phyloP scores from a whole-genome alignment of 2,113 vertebrate genomes.

The Cyanistes caeruleus region DNA sequence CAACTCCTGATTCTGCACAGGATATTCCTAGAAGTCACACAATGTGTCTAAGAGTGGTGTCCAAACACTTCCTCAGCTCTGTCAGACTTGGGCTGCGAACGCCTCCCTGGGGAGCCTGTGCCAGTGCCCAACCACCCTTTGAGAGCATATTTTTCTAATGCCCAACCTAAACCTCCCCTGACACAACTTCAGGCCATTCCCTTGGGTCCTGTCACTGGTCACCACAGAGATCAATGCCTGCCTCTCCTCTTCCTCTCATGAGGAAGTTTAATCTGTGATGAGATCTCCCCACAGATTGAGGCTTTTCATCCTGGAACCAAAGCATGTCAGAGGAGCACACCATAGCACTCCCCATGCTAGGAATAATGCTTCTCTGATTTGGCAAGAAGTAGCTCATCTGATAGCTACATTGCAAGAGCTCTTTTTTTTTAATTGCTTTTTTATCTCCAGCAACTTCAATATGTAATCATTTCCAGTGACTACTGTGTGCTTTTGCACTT shows the following conservation, averaged over 20 bases:
- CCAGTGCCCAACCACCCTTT: background rate
- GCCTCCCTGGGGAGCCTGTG: background rate
- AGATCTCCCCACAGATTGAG: background rate
- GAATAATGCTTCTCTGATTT: background rate
- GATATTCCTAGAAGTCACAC: background rate
- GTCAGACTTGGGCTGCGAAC: background rate
- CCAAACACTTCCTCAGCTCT: background rate
- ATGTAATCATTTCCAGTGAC: background rate
- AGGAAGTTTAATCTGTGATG: background rate
- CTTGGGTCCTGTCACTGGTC: background rate
- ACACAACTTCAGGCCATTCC: background rate
- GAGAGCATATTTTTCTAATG: background rate
- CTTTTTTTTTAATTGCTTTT: background rate
- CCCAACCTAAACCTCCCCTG: background rate
- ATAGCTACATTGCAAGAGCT: background rate
- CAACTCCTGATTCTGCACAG: background rate
- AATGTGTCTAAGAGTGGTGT: background rate
- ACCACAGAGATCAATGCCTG: background rate
- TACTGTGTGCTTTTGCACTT: background rate
- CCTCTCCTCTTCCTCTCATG: background rate
- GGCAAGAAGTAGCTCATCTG: background rate
- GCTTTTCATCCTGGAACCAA: background rate
- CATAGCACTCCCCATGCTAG: background rate
- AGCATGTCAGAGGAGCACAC: background rate
- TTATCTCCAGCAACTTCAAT: background rate